A percentile compares a stretch with the other conserved stretches of the same genome.
Conservation (phyloP, 2,888 invertebrate species). For the Panorpa germanica region DNA sequence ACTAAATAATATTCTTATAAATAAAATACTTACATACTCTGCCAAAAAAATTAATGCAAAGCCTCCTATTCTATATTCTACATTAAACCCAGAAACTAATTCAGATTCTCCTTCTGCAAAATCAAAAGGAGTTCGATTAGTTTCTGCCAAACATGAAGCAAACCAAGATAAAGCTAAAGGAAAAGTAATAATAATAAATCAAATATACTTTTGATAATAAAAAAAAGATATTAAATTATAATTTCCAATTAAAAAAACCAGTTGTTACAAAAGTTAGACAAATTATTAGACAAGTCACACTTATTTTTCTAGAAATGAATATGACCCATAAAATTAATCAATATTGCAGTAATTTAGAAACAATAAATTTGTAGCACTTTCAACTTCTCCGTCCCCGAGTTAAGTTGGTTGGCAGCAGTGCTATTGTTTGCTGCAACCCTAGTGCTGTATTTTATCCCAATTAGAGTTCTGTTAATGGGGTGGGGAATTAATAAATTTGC, state of each 20-base stretch:
- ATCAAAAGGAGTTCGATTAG: conserved; percentile 60
- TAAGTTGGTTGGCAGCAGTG: conserved; percentile 80
- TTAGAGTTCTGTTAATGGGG: conserved; percentile 72
- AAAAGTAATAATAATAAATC: conserved; percentile 32
- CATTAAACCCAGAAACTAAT: conserved; percentile 62
- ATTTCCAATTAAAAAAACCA: conserved; percentile 33
- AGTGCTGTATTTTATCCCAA: conserved; percentile 74
- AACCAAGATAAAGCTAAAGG: conserved; percentile 36
- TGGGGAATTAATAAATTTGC: conserved; percentile 97
- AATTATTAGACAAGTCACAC: too few relatives aligned
- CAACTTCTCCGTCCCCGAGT: conserved; percentile 92
- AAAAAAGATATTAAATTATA: conserved; percentile 32
- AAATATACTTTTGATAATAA: conserved; percentile 28
- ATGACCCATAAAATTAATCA: too few relatives aligned
- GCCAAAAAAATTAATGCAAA: conserved; percentile 58
- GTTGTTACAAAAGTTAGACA: conserved; percentile 38
- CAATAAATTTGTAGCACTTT: conserved; percentile 59
- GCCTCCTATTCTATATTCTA: conserved; percentile 49
- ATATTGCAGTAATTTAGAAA: too few relatives aligned
- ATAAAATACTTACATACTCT: conserved; percentile 49
- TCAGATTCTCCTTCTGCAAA: conserved; percentile 64
- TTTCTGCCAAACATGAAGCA: conserved; percentile 43
- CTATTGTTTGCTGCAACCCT: conserved; percentile 52
- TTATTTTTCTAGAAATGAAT: too few relatives aligned
- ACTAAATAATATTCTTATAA: conserved; percentile 39